Evolutionary conservation across 2,888 invertebrate species (phyloP).

Genomic region (Sminthurinus aureus): DNA sequence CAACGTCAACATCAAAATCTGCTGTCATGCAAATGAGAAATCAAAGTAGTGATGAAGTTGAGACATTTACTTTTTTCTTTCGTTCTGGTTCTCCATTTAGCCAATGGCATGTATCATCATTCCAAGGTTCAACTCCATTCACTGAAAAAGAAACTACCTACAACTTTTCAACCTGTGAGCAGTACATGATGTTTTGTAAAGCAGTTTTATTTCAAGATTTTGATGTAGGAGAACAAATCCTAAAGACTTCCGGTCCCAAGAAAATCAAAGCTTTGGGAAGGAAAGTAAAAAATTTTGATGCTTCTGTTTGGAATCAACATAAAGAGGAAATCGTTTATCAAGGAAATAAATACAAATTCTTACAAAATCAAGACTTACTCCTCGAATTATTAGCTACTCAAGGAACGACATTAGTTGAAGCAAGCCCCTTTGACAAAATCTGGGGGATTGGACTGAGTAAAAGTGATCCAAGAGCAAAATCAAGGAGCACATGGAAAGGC

Average conservation of each 20-base stretch:
- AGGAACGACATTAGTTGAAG: slow-evolving; percentile 50
- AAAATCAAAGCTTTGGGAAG: slow-evolving; percentile 47
- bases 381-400: slow-evolving; percentile 41
- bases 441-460: slow-evolving; percentile 52
- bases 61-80: slow-evolving; percentile 50
- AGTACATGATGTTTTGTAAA: slow-evolving; percentile 57
- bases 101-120: slow-evolving; percentile 45
- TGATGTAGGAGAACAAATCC: slow-evolving; percentile 39
- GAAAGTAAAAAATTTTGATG: slow-evolving; percentile 43
- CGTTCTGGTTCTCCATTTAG: slow-evolving; percentile 46
- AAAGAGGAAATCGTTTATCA: slow-evolving; percentile 45
- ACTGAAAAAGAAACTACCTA: background rate
- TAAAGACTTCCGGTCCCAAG: slow-evolving; percentile 22
- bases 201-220: slow-evolving; percentile 49
- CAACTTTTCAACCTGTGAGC: slow-evolving; percentile 46
- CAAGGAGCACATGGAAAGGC: slow-evolving; percentile 48
- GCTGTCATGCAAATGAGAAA: too few relatives aligned
- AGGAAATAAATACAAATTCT: slow-evolving; percentile 51
- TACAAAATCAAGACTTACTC: slow-evolving; percentile 42
- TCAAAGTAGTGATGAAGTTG: background rate
- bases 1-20: too few relatives aligned
- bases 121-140: slow-evolving; percentile 39
- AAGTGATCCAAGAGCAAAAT: slow-evolving; percentile 44
- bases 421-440: slow-evolving; percentile 48
- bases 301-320: slow-evolving; percentile 43